A percentile compares a stretch with the other conserved stretches of the same genome.
Conservation (phyloP, 2,113 vertebrate species). For the Hemichromis elongatus region DNA sequence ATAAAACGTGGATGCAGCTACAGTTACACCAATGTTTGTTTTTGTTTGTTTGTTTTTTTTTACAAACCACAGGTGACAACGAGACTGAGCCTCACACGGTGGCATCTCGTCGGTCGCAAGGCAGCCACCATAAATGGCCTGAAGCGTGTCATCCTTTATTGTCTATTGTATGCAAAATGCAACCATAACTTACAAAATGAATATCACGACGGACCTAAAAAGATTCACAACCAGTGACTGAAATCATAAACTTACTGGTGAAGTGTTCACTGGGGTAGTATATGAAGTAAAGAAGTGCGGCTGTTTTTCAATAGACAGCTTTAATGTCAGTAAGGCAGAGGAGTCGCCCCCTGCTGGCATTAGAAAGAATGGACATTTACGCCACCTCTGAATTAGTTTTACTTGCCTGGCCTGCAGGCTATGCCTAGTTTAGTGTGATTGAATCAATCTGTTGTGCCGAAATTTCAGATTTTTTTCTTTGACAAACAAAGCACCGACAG, state of each 20-base stretch:
- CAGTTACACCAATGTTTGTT: not conserved
- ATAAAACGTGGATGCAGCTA: not conserved
- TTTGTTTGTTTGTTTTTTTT: too few species aligned
- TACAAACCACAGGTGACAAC: not conserved
- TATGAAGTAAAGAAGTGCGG: not conserved
- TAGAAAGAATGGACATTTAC: not conserved
- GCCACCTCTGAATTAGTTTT: not conserved
- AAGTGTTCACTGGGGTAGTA: fast-evolving
- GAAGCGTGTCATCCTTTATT: not conserved
- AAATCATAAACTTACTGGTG: fast-evolving
- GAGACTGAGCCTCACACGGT: not conserved
- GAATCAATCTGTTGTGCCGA: not conserved
- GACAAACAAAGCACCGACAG: not conserved
- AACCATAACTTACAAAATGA: not conserved
- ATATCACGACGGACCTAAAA: fast-evolving
- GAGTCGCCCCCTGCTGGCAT: not conserved
- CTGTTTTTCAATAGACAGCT: not conserved
- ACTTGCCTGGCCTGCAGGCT: not conserved
- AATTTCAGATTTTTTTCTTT: not conserved
- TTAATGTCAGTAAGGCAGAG: fast-evolving
- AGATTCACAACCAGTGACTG: not conserved
- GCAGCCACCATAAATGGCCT: not conserved
- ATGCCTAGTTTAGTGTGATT: not conserved
- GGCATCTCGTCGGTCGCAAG: not conserved
- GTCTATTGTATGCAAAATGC: too few species aligned